These are phyloP conservation scores for Psilanteris sp. DNA, from an alignment of 1,140 invertebrate species.

Conservation along the genomic window DNA sequence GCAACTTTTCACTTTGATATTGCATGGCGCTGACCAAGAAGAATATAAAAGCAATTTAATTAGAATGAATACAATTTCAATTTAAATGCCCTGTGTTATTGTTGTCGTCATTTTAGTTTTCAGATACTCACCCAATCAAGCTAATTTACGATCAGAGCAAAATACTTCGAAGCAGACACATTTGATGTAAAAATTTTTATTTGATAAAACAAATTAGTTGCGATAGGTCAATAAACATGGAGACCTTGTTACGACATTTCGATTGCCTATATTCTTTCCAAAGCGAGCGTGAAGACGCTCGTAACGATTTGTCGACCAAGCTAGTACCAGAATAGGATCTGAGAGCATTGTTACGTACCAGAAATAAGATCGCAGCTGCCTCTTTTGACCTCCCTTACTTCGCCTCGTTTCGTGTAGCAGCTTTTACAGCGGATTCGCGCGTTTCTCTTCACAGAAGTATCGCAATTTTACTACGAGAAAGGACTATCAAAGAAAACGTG, in stretches of 20 bases:
- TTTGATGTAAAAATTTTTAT: too few relatives aligned
- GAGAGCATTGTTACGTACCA: conserved; percentile 61
- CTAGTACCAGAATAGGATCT: conserved; percentile 58
- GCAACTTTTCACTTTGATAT: too few relatives aligned
- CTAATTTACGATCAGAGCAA: too few relatives aligned
- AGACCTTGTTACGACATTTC: conserved; percentile 57
- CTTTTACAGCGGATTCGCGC: conserved; percentile 47
- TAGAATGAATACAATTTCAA: too few relatives aligned
- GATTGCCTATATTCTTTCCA: conserved; percentile 63
- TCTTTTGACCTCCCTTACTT: conserved; percentile 42
- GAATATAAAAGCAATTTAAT: too few relatives aligned
- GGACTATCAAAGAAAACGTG: too few relatives aligned
- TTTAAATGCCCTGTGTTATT: too few relatives aligned
- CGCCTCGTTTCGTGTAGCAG: conserved; percentile 40
- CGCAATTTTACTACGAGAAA: too few relatives aligned
- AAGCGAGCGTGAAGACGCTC: conserved; percentile 62
- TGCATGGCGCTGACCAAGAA: too few relatives aligned
- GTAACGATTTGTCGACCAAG: conserved; percentile 65
- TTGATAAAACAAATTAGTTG: conserved; percentile 47
- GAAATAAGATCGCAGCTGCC: conserved; percentile 60
- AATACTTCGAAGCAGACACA: too few relatives aligned
- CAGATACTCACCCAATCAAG: too few relatives aligned
- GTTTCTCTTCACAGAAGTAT: conserved; percentile 41
- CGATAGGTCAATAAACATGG: conserved; percentile 51
- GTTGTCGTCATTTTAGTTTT: too few relatives aligned